Conservation (phyloP, 2,888 invertebrate genomes). For the Eupeodes luniger region DNA sequence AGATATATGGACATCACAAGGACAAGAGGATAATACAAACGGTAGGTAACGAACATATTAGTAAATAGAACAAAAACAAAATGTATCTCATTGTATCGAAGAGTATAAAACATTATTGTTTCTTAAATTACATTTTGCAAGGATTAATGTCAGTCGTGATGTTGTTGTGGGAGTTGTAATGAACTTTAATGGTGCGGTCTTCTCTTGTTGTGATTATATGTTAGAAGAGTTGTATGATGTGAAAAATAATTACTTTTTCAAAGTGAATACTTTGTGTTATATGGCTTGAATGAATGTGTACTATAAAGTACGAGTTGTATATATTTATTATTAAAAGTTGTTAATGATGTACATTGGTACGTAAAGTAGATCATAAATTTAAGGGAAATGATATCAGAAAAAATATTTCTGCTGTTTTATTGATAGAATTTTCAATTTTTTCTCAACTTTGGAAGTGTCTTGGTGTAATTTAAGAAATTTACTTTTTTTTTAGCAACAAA, state of each 20-base stretch:
- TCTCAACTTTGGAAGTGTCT: too few species aligned
- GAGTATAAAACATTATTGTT: slow-evolving; percentile 69
- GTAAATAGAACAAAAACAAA: background rate
- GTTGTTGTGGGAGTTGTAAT: slow-evolving; percentile 60
- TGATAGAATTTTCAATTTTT: background rate
- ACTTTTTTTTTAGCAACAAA: too few species aligned
- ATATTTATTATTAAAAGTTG: background rate
- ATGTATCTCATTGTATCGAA: slow-evolving; percentile 57
- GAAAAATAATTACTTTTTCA: slow-evolving; percentile 70
- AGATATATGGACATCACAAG: background rate
- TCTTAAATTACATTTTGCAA: slow-evolving; percentile 75
- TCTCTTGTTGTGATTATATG: slow-evolving; percentile 66
- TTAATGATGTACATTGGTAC: background rate
- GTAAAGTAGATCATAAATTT: too few species aligned
- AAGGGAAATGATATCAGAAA: background rate
- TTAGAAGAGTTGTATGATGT: slow-evolving; percentile 65
- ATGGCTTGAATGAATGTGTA: slow-evolving; percentile 7
- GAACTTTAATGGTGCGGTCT: slow-evolving; percentile 67
- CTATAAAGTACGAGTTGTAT: too few species aligned
- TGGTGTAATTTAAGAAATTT: too few species aligned
- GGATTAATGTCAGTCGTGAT: slow-evolving; percentile 65
- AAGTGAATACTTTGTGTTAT: background rate
- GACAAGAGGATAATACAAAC: background rate
- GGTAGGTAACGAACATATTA: slow-evolving; percentile 30
- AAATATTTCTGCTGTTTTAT: background rate